phyloP scores from a whole-genome alignment of 2,113 vertebrate genomes.

The Fulica atra region DNA sequence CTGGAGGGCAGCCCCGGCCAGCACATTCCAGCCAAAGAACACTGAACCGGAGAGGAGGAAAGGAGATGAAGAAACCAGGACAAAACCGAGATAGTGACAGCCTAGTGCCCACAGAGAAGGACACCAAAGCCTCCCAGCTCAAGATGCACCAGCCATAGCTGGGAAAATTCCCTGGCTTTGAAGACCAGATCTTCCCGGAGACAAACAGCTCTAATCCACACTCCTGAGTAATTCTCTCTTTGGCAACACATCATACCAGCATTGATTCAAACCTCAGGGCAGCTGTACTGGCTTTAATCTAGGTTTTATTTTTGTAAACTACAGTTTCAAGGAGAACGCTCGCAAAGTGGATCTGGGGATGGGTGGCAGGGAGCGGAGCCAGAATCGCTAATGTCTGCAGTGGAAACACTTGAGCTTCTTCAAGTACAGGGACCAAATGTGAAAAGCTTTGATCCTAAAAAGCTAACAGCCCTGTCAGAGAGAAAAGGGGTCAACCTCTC shows the following conservation, averaged over 20 bases:
- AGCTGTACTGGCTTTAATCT: conserved; percentile 58
- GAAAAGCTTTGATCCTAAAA: conserved; percentile 59
- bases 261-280: conserved; percentile 52
- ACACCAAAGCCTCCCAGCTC: background rate
- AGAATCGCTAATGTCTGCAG: background rate
- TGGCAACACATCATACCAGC: conserved; percentile 67
- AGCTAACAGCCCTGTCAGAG: background rate
- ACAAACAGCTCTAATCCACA: conserved; percentile 58
- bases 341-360: background rate
- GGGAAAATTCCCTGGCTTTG: conserved; percentile 64
- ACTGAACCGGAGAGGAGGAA: background rate
- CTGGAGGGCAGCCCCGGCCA: conserved; percentile 7
- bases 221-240: conserved; percentile 66
- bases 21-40: background rate
- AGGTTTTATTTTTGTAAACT: conserved; percentile 16
- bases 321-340: conserved; percentile 8
- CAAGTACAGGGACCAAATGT: conserved; percentile 42
- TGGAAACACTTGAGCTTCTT: conserved; percentile 15
- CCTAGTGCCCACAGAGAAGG: background rate
- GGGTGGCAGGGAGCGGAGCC: conserved; percentile 42
- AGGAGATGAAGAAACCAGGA: background rate
- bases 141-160: conserved; percentile 10
- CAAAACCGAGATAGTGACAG: background rate
- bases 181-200: conserved; percentile 50
- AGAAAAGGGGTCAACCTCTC: background rate